Base-by-base conservation (phyloP, 2,113 vertebrate genomes). In the Vidua macroura region DNA sequence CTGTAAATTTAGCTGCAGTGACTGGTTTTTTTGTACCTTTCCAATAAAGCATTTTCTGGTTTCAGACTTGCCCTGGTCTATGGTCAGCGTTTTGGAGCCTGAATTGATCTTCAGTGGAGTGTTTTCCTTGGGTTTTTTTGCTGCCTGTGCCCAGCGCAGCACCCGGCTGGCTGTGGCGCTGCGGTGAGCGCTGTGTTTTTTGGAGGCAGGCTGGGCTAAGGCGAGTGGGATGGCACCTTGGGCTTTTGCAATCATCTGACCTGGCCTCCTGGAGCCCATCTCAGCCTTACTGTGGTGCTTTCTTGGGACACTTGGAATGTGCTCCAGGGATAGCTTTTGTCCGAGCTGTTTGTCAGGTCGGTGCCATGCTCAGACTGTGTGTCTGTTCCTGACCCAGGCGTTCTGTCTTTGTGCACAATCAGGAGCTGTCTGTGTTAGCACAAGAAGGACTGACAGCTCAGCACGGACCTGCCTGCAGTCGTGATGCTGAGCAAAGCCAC, bases 1-100 rank as follows among this genome's bases (percentile, higher is more conserved):
- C 98, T 97, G 97, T 98, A 97, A 97, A 98, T 98, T 97, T 97
- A 86, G 95, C 98, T 97, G 98, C 98, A 96, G 97, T 98, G 98
- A 98, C 96, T 97, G 97, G 98, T 99, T 98, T 96, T 97, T 97
- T 99, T 98, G 97, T 99, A 99, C 98, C 98, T 98, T 98, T 98
- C 96, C 98, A 99, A 99, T 99, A 99, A 99, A 99, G 97, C 97
- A 95, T 98, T 98, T 98, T 97, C 98, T 98, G 97, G 97, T 98
- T 97, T 97, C 96, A 97, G 96, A 94, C 62, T 77, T 78, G 81
- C 92, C 83, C 89, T 27, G 75, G 90, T 95, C 79, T 68, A 44
- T 90, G 53, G 86, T 91, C 86, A 78, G 75, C 88, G 0, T 96
- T 89, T 90, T 51, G 77, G 88, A 96, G 88, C 88, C 55, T 68